Conservation (phyloP, 2,797 vertebrate genomes). For the Paratrypauchen microcephalus region DNA sequence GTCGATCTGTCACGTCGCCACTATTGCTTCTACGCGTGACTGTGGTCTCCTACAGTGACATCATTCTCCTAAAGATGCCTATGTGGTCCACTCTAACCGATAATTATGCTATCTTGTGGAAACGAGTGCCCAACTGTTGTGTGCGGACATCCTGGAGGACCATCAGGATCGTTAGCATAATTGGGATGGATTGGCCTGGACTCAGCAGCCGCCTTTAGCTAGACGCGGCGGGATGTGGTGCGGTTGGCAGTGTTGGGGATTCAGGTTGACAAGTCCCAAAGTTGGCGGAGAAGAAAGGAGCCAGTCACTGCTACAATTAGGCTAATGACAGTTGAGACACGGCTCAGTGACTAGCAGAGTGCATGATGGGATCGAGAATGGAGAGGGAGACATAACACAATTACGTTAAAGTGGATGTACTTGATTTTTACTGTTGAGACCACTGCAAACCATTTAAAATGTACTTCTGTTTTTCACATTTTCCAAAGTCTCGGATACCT, state of each 20-base stretch:
- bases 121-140: constrained; percentile 23
- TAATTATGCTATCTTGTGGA: constrained; percentile 23
- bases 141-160: constrained; percentile 17
- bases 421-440: too few relatives aligned
- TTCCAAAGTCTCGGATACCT: too few relatives aligned
- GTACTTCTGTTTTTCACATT: too few relatives aligned
- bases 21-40: constrained; percentile 3
- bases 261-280: constrained; percentile 34
- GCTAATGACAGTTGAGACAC: constrained; percentile 54
- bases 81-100: constrained; percentile 7
- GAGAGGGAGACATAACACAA: constrained; percentile 15
- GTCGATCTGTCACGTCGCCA: constrained; percentile 10
- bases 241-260: constrained; percentile 44
- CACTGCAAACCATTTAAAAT: too few relatives aligned
- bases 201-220: constrained; percentile 19
- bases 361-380: constrained; percentile 37
- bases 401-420: too few relatives aligned
- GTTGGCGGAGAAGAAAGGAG: constrained; percentile 41
- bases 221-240: constrained; percentile 28
- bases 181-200: constrained; percentile 35
- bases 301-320: constrained; percentile 54
- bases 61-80: constrained; percentile 12
- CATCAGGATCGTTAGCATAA: constrained; percentile 35
- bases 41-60: not conserved
- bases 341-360: constrained; percentile 35